Percentiles rank a stretch among this genome's conserved stretches.
Conservation (phyloP, 1,140 invertebrate genomes). For the Cyclargus thomasi region DNA sequence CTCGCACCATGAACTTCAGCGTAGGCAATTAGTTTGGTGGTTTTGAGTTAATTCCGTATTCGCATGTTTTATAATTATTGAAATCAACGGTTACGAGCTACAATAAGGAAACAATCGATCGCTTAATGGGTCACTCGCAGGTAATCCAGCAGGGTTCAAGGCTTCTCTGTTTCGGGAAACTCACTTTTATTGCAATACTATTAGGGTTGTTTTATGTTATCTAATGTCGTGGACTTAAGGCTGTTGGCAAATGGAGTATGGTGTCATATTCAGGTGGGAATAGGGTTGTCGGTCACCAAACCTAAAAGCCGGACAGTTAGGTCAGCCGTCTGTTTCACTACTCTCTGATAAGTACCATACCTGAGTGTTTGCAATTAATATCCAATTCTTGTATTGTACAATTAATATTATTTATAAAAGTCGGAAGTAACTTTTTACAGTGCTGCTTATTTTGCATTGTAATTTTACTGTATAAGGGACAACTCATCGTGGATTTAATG, state of each 20-base stretch:
- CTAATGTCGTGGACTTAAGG: slow-evolving; percentile 32
- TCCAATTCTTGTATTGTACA: too few species aligned
- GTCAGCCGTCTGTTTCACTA: too few species aligned
- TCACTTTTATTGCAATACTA: slow-evolving; percentile 45
- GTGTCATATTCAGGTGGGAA: slow-evolving; percentile 73
- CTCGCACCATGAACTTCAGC: background rate
- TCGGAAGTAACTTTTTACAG: too few species aligned
- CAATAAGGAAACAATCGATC: slow-evolving; percentile 74
- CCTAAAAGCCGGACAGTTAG: too few species aligned
- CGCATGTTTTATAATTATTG: slow-evolving; percentile 37
- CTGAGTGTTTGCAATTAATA: too few species aligned
- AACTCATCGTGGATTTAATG: too few species aligned
- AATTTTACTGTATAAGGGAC: too few species aligned
- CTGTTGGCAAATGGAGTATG: slow-evolving; percentile 38
- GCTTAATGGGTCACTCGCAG: slow-evolving; percentile 70
- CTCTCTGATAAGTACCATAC: too few species aligned
- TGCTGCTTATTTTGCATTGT: too few species aligned
- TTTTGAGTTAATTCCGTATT: slow-evolving; percentile 7
- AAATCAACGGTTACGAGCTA: slow-evolving; percentile 40
- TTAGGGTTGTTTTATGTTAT: slow-evolving; percentile 39
- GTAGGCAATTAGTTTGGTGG: background rate
- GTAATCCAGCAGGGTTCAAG: slow-evolving; percentile 61
- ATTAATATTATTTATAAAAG: too few species aligned
- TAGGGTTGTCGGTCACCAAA: slow-evolving; percentile 22
- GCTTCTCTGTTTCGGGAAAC: slow-evolving; percentile 35